These are phyloP conservation scores for Tinea trinotella DNA, from an alignment of 2,888 invertebrate species.

Conservation along the genomic window DNA sequence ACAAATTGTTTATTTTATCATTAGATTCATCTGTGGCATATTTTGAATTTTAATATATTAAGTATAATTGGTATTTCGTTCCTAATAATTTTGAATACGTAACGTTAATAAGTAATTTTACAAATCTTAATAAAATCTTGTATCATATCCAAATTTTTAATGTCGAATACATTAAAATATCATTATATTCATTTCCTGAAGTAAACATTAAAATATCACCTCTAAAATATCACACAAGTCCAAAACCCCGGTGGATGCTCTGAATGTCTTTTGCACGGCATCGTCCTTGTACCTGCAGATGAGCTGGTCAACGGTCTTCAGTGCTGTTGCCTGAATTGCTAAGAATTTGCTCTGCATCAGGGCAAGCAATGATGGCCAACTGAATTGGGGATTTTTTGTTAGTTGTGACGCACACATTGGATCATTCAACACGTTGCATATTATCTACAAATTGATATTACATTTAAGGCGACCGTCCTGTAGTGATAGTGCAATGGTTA, in stretches of 20 bases:
- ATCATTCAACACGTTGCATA: conserved; percentile 66
- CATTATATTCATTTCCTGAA: too few relatives aligned
- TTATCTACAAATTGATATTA: conserved; percentile 33
- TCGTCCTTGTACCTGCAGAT: conserved; percentile 58
- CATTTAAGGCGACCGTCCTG: too few relatives aligned
- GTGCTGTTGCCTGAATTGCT: conserved; percentile 61
- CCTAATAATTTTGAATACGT: too few relatives aligned
- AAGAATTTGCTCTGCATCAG: conserved; percentile 62
- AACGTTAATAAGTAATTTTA: too few relatives aligned
- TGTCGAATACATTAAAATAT: too few relatives aligned
- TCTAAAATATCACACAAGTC: conserved; percentile 65
- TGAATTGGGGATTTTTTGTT: conserved; percentile 61
- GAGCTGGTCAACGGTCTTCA: conserved; percentile 58
- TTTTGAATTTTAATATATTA: too few relatives aligned
- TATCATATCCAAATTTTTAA: too few relatives aligned
- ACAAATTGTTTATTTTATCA: too few relatives aligned
- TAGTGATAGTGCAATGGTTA: too few relatives aligned
- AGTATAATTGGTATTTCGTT: too few relatives aligned
- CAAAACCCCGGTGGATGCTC: conserved; percentile 58
- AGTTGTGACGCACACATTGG: conserved; percentile 56
- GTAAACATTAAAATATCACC: conserved; percentile 41
- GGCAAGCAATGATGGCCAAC: conserved; percentile 55
- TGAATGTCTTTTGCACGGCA: conserved; percentile 61
- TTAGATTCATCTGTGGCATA: too few relatives aligned
- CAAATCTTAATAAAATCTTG: too few relatives aligned